Evolutionary conservation across 2,888 invertebrate species (phyloP).

Genomic region (Neoscelio sp.): DNA sequence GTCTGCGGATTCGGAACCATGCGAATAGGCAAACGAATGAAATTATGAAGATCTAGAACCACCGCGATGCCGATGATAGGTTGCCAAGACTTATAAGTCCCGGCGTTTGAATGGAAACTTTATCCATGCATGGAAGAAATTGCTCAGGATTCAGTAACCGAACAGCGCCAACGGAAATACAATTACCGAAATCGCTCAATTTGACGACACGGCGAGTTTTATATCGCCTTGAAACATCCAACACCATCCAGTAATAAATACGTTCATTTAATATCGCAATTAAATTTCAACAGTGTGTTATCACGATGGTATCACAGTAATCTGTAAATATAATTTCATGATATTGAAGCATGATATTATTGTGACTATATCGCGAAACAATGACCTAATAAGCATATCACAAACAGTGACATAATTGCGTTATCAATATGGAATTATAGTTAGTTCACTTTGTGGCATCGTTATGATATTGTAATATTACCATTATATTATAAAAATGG

Average conservation of each 20-base stretch:
- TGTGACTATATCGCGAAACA: no score
- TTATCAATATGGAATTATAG: no score
- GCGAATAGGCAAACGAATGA: conserved; percentile 47
- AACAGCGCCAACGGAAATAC: conserved; percentile 30
- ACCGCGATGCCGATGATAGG: conserved; percentile 63
- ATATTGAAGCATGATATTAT: no score
- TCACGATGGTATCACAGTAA: no score
- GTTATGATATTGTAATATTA: no score
- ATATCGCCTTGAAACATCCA: neutral
- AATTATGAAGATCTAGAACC: conserved; percentile 61
- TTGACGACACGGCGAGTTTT: neutral
- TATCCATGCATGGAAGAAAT: conserved; percentile 64
- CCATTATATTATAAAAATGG: no score
- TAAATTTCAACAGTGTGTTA: no score
- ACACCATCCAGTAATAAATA: conserved; percentile 2
- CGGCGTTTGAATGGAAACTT: conserved; percentile 63
- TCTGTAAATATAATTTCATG: no score
- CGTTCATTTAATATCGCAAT: no score
- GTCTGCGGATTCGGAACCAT: neutral
- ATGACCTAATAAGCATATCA: no score
- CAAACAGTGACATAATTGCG: no score
- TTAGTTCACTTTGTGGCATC: no score
- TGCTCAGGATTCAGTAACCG: conserved; percentile 55
- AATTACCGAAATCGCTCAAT: conserved; percentile 32
- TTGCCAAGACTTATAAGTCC: conserved; percentile 69